Base-by-base conservation (phyloP, 2,888 invertebrate species). In the Choristoneura rosaceana region DNA sequence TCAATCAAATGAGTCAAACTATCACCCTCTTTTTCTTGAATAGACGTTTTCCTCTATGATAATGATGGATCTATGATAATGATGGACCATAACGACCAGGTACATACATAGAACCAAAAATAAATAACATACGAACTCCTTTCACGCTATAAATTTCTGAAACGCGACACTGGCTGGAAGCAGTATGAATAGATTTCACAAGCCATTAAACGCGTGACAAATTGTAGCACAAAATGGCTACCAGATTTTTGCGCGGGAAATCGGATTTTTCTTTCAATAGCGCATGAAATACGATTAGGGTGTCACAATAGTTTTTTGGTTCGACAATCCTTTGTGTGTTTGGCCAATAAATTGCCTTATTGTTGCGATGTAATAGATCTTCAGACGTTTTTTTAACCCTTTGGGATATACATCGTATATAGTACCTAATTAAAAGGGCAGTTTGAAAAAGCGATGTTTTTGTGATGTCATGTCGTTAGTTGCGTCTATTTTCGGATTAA, bases 161-260 rank as follows among this genome's bases (percentile, higher is more conserved):
- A 78, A 82, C 78, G 55, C 67, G 77, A 80, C 78, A 78, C 81
- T 83, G 82, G 80, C 80, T 80, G 78, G 77, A 77, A 76, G 80
- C 82, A 76, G 78, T 79, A 79, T 89, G 91, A 90, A 91, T 93
- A 92, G 87, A 95, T 95, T 95, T 95, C 90, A 92, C 95, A 93
- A 92, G 86, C 95, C 95, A 95, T 95, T 95, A 95, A 93, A 87
- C 92, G 83, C 78, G 89, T 95, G 95, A 95, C 93, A 95, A 95
- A 95, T 95, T 86, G 91, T 84, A 81, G 81, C 67, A 81, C 92
- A 92, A 93, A 90, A 93, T 93, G 93, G 92, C 92, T 82, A 87
- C 79, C 78, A 75, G 79, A 80, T 87, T 88, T 91, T 90, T 88
- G 82, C 87, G 92, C 89, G 92, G 91, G 89, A 92, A 90, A 90